Evolutionary conservation across 2,888 invertebrate species (phyloP), one percentile per base, ranked within the genome.

Genomic region (Masnerella sp.): DNA sequence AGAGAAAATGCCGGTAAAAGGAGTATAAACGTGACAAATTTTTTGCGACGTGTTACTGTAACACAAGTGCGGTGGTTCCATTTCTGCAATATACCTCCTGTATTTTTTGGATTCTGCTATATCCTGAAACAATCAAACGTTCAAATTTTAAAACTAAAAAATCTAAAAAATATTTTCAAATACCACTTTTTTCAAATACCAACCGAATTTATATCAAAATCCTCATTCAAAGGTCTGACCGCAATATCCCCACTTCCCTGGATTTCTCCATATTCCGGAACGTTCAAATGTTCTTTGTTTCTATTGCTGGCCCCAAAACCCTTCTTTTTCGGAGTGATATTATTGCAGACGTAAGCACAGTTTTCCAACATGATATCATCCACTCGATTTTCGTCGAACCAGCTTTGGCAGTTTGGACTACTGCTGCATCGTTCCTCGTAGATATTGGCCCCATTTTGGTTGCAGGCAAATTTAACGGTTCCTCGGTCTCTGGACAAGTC

Each of bases 351-450:
- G 83, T 94, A 94, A 65, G 91, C 90, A 82, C 95, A 95, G 30
- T 91, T 90, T 17, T 91, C 91, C 64, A 95, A 89, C 36, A 91
- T 89, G 52, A 95, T 87, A 2, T 90, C 89, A 8, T 94, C 94
- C 61, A 89, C 83, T 89, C 88, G 90, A 90, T 78, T 90, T 88
- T 81, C 77, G 88, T 80, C 76, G 5, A 90, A 88, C 93, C 93
- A 94, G 49, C 90, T 89, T 82, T 92, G 91, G 82, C 94, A 94
- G 2, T 90, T 90, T 83, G 90, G 90, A 67, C 91, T 91, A 77
- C 90, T 90, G 15, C 90, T 90, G 85, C 94, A 94, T 43, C 92
- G 90, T 84, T 94, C 92, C 85, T 94, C 94, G 83, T 92, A 90
- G 43, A 95, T 90, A 45, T 91, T 90, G 0, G 93, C 94, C 25